Evolutionary conservation across 2,888 invertebrate species (phyloP), one percentile per base, ranked within the genome.

Genomic region (Rhagonycha lutea): DNA sequence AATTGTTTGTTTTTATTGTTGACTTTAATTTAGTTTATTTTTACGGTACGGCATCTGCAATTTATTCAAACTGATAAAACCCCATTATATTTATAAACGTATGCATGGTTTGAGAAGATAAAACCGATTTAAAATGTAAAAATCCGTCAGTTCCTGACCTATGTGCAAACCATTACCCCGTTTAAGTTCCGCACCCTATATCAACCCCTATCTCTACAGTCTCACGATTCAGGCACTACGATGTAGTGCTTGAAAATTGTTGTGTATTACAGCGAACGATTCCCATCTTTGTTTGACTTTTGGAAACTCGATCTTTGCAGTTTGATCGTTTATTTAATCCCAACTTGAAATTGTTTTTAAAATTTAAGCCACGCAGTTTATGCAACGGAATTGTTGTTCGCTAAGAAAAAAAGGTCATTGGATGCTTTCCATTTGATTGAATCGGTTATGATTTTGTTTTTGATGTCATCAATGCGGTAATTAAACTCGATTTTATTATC

Each of bases 81-180:
- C 62, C 60, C n/a, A 65, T 68, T 73, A 76, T 73, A 70, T 73
- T 76, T 70, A 68, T 68, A 62, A 73, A 73, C 76, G 73, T 76
- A 76, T 76, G 76, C 73, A 73, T 76, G 76, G 70, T 70, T 63
- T 60, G 65, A 28, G 18, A 73, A 76, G 73, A 73, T 76, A 76
- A 76, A 74, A 68, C 73, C 69, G 73, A 74, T 76, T 76, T 78
- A 76, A 78, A 78, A 78, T 75, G 78, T 62, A 78, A 78, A 78
- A 78, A 78, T 72, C 70, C 73, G 32, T 70, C 65, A 69, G 73
- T 73, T 70, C 78, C 73, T 76, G 78, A 78, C 78, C 78, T 78
- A 78, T 73, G 60, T 70, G 71, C 75, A 71, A 75, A 68, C 72
- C 78, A 75, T 78, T 75, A 78, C 78, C 78, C 78, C 72, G 76